Evolutionary conservation across 1,140 invertebrate genomes (phyloP), one percentile per base, ranked within the genome.

Genomic region (Solen grandis): DNA sequence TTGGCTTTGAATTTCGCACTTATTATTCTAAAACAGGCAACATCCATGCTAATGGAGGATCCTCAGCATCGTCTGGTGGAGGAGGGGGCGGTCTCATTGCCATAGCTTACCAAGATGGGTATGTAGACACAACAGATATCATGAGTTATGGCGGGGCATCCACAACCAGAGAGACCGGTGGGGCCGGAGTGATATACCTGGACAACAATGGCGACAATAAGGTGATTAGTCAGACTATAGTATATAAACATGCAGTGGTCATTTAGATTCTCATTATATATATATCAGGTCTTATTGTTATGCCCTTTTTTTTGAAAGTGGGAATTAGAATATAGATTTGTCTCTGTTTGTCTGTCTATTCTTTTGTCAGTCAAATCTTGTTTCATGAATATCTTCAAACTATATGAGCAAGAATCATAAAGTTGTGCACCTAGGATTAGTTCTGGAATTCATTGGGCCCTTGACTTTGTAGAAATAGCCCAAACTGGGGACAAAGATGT

Each of bases 11-110:
- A n/a, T n/a, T n/a, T n/a, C n/a, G n/a, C n/a, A n/a, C n/a, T 46
- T 10, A 46, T 46, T 25, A 22, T 13, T 52, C 19, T 16, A 4
- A 31, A 65, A 27, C 31, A 86, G 85, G 85, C 33, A 55, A 77
- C 13, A 78, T 85, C 22, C 74, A 83, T 29, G 72, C 75, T 2
- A 75, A 81, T 54, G 85, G 85, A 35, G 85, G 85, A 29, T 74
- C 74, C 36, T 66, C 57, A 2, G 60, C 22, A 5, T 63, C 27
- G n/a, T 70, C 66, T 63, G 86, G 84, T 10, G 88, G 87, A 22
- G 86, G 87, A 33, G 88, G 88, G 52, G 88, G 86, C 22, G 87
- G 88, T 19, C 66, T 84, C 19, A 82, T 89, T 2, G 52, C 83
- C 33, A 65, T 88, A 16, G 63, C 72, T 27, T 88, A 86, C 60